Conservation (phyloP, 2,888 invertebrate genomes). For the Odontomyia ornata region DNA sequence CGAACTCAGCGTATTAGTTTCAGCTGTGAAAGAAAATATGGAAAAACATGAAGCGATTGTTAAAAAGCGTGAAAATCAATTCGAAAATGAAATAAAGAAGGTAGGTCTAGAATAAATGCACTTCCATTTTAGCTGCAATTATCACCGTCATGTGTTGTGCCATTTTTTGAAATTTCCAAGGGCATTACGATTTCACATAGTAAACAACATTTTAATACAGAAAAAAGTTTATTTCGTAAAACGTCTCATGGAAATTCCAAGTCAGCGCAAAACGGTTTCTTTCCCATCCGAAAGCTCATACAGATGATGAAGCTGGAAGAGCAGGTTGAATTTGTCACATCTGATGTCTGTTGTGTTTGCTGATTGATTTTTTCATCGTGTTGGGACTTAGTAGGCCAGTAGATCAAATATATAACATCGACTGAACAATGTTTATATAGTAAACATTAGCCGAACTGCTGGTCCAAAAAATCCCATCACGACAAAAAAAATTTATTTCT, state of each 20-base stretch:
- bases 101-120: slow-evolving; percentile 1
- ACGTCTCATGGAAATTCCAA: slow-evolving; percentile 58
- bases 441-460: slow-evolving; percentile 58
- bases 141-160: slow-evolving; percentile 54
- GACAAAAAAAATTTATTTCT: slow-evolving; percentile 44
- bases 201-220: too few species aligned
- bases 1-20: neutral
- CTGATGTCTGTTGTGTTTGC: neutral
- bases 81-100: slow-evolving; percentile 42
- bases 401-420: slow-evolving; percentile 53
- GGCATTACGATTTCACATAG: slow-evolving; percentile 56
- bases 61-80: slow-evolving; percentile 38
- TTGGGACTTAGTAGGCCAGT: slow-evolving; percentile 66
- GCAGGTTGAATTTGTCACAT: neutral
- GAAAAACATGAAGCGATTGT: slow-evolving; percentile 3
- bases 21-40: slow-evolving; percentile 16
- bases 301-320: neutral
- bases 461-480: slow-evolving; percentile 64
- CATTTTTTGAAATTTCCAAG: slow-evolving; percentile 60
- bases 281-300: neutral
- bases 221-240: slow-evolving; percentile 51
- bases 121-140: neutral
- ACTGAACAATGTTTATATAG: slow-evolving; percentile 47
- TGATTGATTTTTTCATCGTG: slow-evolving; percentile 55
- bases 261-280: slow-evolving; percentile 55